Conservation (phyloP, 2,113 vertebrate species). For the Mirza zaza region DNA sequence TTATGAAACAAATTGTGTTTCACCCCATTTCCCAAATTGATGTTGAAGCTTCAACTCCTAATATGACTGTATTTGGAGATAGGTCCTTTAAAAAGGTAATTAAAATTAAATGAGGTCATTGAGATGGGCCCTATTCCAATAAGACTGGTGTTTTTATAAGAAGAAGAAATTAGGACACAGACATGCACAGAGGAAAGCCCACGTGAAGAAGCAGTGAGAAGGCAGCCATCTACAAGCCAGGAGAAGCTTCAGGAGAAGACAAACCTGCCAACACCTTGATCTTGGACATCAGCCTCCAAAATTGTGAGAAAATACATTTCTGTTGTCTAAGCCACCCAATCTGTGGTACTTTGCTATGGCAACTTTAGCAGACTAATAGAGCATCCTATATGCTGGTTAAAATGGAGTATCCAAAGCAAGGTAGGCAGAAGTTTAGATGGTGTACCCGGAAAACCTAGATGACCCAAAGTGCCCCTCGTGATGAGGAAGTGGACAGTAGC, state of each 20-base stretch:
- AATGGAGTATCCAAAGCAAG: neutral
- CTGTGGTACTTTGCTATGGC: neutral
- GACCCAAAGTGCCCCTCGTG: neutral
- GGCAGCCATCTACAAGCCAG: neutral
- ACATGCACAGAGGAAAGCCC: neutral
- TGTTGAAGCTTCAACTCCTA: neutral
- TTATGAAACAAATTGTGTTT: neutral
- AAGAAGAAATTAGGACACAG: neutral
- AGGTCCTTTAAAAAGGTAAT: neutral
- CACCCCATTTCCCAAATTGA: neutral
- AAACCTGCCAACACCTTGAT: neutral
- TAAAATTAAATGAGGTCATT: neutral
- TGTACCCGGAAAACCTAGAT: neutral
- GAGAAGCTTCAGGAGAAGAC: neutral
- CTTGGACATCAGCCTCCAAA: slow-evolving; percentile 17
- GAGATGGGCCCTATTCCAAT: neutral
- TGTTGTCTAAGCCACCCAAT: neutral
- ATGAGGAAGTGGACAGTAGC: neutral
- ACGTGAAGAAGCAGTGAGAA: neutral
- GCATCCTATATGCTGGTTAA: neutral
- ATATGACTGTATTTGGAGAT: neutral
- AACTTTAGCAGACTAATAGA: neutral
- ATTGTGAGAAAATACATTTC: neutral
- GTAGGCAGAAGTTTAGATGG: neutral
- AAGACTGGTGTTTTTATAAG: neutral